A percentile compares a stretch with the other conserved stretches of the same genome.
Evolutionary conservation across 92 coral and sea anemone species (phyloP).

Genomic region (Zoanthus sansibaricus): DNA sequence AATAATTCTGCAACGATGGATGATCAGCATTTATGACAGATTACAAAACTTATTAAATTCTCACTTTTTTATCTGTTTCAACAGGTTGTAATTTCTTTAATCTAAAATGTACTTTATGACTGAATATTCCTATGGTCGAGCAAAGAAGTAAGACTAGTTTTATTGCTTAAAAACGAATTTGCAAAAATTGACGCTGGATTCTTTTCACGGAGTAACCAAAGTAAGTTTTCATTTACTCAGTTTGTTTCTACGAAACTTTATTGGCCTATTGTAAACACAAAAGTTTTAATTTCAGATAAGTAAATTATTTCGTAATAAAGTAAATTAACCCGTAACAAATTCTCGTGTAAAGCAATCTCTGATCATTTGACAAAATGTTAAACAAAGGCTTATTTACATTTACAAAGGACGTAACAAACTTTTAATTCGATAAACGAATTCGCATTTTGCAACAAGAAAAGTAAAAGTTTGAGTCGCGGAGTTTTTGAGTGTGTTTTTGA

Average conservation of each 20-base stretch:
- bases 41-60: too few relatives aligned
- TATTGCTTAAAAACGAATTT: too few relatives aligned
- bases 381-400: conserved; percentile 10
- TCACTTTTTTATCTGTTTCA: too few relatives aligned
- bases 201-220: background rate
- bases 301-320: conserved; percentile 34
- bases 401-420: background rate
- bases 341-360: background rate
- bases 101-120: too few relatives aligned
- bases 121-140: too few relatives aligned
- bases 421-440: conserved; percentile 13
- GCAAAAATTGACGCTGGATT: background rate
- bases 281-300: conserved; percentile 37
- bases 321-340: conserved; percentile 24
- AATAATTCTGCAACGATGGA: too few relatives aligned
- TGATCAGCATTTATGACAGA: too few relatives aligned
- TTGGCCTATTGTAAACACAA: conserved; percentile 2
- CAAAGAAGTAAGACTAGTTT: too few relatives aligned
- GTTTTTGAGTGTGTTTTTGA: background rate
- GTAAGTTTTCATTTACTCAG: background rate
- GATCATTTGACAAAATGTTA: conserved; percentile 11
- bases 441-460: conserved; percentile 26
- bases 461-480: background rate
- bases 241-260: conserved; percentile 37
- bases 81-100: too few relatives aligned